phyloP scores from a whole-genome alignment of 2,797 vertebrate species.

The Aulostomus chinensis region DNA sequence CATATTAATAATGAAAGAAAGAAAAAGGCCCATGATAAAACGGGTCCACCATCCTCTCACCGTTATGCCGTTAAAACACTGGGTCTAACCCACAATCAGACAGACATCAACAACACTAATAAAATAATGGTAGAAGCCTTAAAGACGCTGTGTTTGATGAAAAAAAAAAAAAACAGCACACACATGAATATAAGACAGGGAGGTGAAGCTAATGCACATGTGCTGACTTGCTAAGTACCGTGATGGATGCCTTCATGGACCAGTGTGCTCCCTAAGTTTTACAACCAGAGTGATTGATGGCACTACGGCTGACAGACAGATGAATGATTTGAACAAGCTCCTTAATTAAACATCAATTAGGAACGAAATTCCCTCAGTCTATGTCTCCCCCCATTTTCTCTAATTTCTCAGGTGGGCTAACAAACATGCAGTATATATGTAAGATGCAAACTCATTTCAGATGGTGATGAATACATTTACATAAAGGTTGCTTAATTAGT shows the following conservation, averaged over 20 bases:
- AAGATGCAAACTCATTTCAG: slow-evolving; percentile 30
- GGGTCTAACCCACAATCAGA: no score
- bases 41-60: no score
- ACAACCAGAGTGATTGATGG: slow-evolving; percentile 72
- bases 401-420: neutral
- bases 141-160: slow-evolving; percentile 4
- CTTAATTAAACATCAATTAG: slow-evolving; percentile 82
- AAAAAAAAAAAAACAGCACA: slow-evolving; percentile 26
- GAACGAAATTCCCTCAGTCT: slow-evolving; percentile 37
- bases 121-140: neutral
- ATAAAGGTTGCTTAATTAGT: slow-evolving; percentile 52
- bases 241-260: slow-evolving; percentile 66
- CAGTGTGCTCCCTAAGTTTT: slow-evolving; percentile 53
- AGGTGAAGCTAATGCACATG: slow-evolving; percentile 57
- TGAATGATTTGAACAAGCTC: slow-evolving; percentile 77
- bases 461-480: slow-evolving; percentile 55
- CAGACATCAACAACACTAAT: no score
- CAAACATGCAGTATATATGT: neutral
- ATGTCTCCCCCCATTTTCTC: slow-evolving; percentile 3
- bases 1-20: no score
- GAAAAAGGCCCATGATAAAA: no score
- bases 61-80: no score
- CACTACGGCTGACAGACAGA: slow-evolving; percentile 65
- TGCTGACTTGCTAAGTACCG: slow-evolving; percentile 55
- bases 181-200: slow-evolving; percentile 25